Evolutionary conservation across 2,113 vertebrate species (phyloP).

Genomic region (Corynorhinus townsendii): DNA sequence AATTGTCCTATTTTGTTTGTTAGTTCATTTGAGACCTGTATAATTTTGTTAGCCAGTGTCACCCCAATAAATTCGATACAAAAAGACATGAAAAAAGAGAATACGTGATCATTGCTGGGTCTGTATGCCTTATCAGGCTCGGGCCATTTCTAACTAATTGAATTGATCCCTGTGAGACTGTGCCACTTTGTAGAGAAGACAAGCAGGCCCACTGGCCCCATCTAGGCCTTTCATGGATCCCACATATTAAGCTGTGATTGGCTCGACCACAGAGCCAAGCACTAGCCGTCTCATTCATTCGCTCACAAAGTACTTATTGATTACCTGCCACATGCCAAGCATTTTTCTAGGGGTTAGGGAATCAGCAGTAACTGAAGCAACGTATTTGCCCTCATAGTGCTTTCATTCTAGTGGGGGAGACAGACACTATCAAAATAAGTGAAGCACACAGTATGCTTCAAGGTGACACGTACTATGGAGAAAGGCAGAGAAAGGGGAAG

Average conservation of each 20-base stretch:
- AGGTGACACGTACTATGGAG: fast-evolving
- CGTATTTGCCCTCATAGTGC: background rate
- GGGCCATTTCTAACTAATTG: background rate
- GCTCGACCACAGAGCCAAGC: background rate
- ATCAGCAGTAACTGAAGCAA: background rate
- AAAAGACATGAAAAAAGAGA: background rate
- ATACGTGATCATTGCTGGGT: background rate
- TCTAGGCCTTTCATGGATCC: background rate
- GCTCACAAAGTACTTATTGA: background rate
- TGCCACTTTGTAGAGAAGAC: background rate
- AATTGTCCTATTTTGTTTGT: background rate
- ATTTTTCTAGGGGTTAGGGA: background rate
- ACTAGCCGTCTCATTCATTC: background rate
- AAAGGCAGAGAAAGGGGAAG: background rate
- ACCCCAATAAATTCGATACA: background rate
- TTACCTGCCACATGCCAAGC: background rate
- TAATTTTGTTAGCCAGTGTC: background rate
- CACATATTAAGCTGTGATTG: background rate
- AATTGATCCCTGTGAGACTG: background rate
- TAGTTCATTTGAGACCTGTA: background rate
- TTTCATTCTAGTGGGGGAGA: background rate
- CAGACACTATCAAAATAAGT: background rate
- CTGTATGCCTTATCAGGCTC: background rate
- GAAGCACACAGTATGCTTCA: background rate
- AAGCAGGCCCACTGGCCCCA: background rate